Conservation (phyloP, 2,113 vertebrate genomes). For the Lucifuga dentata region DNA sequence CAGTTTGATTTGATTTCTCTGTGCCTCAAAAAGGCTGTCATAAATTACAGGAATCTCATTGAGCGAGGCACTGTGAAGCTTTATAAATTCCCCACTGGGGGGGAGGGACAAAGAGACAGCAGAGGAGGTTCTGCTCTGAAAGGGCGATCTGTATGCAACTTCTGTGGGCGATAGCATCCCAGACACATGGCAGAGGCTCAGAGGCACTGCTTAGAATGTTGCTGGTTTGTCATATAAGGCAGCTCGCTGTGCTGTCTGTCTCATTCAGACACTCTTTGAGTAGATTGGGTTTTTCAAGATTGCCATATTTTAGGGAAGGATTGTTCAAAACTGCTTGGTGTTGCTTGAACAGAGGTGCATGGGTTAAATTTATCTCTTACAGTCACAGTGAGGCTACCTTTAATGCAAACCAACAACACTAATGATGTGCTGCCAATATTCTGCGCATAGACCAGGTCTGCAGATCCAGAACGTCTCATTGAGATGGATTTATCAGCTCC, state of each 20-base stretch:
- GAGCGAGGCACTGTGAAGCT: constrained; percentile 54
- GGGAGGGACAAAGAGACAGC: constrained; percentile 52
- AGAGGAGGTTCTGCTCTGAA: constrained; percentile 60
- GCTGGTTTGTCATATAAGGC: constrained; percentile 56
- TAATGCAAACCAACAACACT: constrained; percentile 52
- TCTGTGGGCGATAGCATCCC: constrained; percentile 62
- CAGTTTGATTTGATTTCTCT: constrained; percentile 76
- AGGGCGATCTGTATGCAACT: constrained; percentile 59
- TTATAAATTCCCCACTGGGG: constrained; percentile 60
- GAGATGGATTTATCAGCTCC: constrained; percentile 71
- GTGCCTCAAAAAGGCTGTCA: constrained; percentile 61
- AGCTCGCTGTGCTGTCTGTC: constrained; percentile 34
- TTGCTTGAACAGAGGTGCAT: constrained; percentile 8
- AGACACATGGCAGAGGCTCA: constrained; percentile 65
- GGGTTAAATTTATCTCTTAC: constrained; percentile 25
- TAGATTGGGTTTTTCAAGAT: constrained; percentile 25
- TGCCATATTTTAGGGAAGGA: constrained; percentile 29
- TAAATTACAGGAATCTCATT: constrained; percentile 72
- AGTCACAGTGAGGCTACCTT: constrained; percentile 27
- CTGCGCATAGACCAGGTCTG: constrained; percentile 42
- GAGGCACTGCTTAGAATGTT: constrained; percentile 56
- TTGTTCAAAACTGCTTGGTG: constrained; percentile 1
- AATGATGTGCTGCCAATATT: constrained; percentile 55
- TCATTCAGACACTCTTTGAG: constrained; percentile 24
- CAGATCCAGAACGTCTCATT: constrained; percentile 50